A percentile compares a stretch with the other conserved stretches of the same genome.
phyloP scores from a whole-genome alignment of 2,797 vertebrate species.

The Taeniopygia guttata region DNA sequence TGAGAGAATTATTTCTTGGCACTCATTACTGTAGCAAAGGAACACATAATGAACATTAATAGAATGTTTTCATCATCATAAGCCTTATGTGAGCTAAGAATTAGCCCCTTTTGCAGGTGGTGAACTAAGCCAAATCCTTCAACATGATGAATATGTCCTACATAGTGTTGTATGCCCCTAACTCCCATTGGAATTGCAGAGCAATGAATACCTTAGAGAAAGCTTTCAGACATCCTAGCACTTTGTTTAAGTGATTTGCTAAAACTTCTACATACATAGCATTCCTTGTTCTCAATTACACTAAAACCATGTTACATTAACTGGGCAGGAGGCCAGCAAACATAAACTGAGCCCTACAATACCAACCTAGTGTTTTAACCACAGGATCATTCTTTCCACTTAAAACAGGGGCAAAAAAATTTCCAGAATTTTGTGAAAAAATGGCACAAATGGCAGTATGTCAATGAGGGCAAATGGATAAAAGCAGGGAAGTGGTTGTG shows the following conservation, averaged over 20 bases:
- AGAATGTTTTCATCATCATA: slow-evolving; percentile 62
- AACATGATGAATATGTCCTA: slow-evolving; percentile 20
- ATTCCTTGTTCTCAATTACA: slow-evolving; percentile 26
- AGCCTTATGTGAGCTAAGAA: slow-evolving; percentile 54
- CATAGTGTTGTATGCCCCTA: not conserved
- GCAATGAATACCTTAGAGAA: slow-evolving; percentile 16
- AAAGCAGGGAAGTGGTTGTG: not conserved
- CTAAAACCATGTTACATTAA: slow-evolving; percentile 11
- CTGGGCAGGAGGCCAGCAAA: slow-evolving; percentile 27
- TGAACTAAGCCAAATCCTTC: slow-evolving; percentile 51
- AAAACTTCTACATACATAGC: slow-evolving; percentile 6
- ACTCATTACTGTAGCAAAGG: slow-evolving; percentile 27
- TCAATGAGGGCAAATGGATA: not conserved
- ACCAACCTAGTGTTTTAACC: not conserved
- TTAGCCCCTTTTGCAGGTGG: slow-evolving; percentile 52
- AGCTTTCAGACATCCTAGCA: slow-evolving; percentile 33
- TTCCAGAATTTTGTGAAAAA: not conserved
- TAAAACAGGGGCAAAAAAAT: not conserved
- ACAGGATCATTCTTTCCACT: not conserved
- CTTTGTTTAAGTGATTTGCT: slow-evolving; percentile 42
- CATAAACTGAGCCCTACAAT: not conserved
- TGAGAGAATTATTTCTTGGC: slow-evolving; percentile 54
- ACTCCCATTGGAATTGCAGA: slow-evolving; percentile 3
- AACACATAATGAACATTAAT: slow-evolving; percentile 66
- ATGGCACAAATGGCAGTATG: not conserved